These are phyloP conservation scores for Drosophila flavopinicola DNA, from an alignment of 2,888 invertebrate genomes.

Conservation along the genomic window DNA sequence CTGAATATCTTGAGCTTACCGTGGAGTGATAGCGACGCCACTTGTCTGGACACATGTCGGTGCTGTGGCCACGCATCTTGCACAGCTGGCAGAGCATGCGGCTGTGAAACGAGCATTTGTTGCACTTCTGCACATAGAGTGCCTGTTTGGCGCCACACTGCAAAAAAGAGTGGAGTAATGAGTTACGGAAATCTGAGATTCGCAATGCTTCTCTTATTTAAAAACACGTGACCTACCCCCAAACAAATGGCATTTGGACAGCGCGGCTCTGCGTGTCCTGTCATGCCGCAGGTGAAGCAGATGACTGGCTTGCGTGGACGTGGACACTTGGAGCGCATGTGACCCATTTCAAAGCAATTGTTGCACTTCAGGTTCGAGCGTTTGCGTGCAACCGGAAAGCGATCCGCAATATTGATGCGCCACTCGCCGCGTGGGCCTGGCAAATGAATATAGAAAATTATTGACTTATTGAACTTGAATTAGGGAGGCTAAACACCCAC, in stretches of 20 bases:
- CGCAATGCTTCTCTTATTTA: too few species aligned
- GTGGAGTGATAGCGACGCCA: slow-evolving; percentile 92
- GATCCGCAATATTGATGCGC: slow-evolving; percentile 79
- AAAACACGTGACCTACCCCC: slow-evolving; percentile 85
- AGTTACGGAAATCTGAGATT: too few species aligned
- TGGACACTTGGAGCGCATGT: slow-evolving; percentile 87
- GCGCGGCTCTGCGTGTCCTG: slow-evolving; percentile 87
- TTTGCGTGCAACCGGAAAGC: slow-evolving; percentile 66
- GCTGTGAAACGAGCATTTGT: slow-evolving; percentile 85
- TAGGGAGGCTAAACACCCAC: slow-evolving; percentile 83
- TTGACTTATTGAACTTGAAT: background rate
- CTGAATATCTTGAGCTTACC: slow-evolving; percentile 84
- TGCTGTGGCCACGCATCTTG: slow-evolving; percentile 87
- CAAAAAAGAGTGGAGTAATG: too few species aligned
- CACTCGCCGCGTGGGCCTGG: slow-evolving; percentile 68
- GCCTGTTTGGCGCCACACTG: slow-evolving; percentile 89
- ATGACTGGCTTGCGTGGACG: slow-evolving; percentile 86
- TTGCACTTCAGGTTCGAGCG: slow-evolving; percentile 85
- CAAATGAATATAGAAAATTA: background rate
- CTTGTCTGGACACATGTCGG: slow-evolving; percentile 88
- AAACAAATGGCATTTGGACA: slow-evolving; percentile 90
- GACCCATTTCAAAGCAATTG: slow-evolving; percentile 88
- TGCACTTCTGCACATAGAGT: slow-evolving; percentile 87
- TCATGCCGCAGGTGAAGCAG: slow-evolving; percentile 89
- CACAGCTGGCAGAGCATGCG: slow-evolving; percentile 86